phyloP scores from a whole-genome alignment of 2,888 invertebrate species.

The Stenurella melanura region DNA sequence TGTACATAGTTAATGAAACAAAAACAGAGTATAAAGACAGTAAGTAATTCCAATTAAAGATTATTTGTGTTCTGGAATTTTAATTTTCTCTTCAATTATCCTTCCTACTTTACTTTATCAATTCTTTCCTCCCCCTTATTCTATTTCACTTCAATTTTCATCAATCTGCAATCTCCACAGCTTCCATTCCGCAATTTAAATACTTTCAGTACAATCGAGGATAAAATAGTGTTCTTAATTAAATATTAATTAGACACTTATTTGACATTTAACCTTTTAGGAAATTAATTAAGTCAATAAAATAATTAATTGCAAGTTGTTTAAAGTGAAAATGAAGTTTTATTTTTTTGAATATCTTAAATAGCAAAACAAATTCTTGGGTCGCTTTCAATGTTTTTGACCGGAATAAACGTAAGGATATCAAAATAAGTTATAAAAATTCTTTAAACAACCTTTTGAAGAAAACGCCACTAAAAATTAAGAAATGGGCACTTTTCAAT shows the following conservation, averaged over 20 bases:
- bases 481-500: too few relatives aligned
- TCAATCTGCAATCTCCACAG: constrained; percentile 13
- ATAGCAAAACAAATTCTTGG: neutral
- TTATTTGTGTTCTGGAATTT: constrained; percentile 29
- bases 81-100: constrained; percentile 32
- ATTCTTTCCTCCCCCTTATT: neutral
- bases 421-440: too few relatives aligned
- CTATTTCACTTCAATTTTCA: constrained; percentile 10
- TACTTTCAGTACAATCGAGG: constrained; percentile 1
- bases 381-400: too few relatives aligned
- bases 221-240: constrained; percentile 7
- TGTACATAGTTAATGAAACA: constrained; percentile 23
- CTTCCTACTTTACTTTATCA: constrained; percentile 13
- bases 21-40: constrained; percentile 21
- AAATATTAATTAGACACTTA: constrained; percentile 7
- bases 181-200: constrained; percentile 4
- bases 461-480: too few relatives aligned
- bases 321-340: neutral
- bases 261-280: constrained; percentile 2
- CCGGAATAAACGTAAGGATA: too few relatives aligned
- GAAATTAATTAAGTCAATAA: neutral
- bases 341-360: neutral
- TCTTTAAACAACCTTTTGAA: too few relatives aligned
- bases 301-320: neutral
- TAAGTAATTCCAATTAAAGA: constrained; percentile 31